phyloP scores from a whole-genome alignment of 1,140 invertebrate genomes.

The Dendroctonus ponderosae region DNA sequence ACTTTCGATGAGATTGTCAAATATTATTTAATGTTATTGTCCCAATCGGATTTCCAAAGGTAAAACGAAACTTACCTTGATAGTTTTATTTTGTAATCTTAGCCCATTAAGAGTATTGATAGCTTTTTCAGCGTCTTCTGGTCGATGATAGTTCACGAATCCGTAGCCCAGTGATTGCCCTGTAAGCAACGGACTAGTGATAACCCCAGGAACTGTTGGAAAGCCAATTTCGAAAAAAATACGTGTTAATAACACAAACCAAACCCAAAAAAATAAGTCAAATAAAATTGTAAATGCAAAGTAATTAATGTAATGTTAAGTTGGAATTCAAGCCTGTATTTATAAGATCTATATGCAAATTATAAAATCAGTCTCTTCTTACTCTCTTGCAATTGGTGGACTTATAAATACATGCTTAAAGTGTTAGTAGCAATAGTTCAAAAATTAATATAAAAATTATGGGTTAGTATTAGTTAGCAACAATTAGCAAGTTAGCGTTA shows the following conservation, averaged over 20 bases:
- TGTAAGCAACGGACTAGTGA: conserved; percentile 54
- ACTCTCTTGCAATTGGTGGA: no score
- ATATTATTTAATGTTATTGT: not conserved
- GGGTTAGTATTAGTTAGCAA: no score
- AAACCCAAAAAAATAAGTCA: conserved; percentile 34
- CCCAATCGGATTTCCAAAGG: conserved; percentile 30
- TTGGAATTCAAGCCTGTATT: conserved; percentile 7
- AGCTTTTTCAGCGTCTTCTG: conserved; percentile 96
- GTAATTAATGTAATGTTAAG: conserved; percentile 14
- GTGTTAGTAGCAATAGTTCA: no score
- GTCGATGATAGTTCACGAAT: conserved; percentile 97
- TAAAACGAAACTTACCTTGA: conserved; percentile 74
- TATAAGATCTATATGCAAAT: conserved; percentile 15
- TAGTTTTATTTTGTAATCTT: conserved; percentile 97
- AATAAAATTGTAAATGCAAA: conserved; percentile 16
- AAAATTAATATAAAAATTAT: no score
- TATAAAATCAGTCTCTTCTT: not conserved
- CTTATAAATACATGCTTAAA: no score
- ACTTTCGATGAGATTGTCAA: no score
- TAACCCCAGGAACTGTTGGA: conserved; percentile 45
- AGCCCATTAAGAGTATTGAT: conserved; percentile 96
- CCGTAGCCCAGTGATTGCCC: conserved; percentile 99
- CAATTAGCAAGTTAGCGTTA: no score
- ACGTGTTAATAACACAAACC: conserved; percentile 45
- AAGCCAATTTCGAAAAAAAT: conserved; percentile 44